Conservation (phyloP, 2,888 invertebrate species). For the Coelinius sp. region DNA sequence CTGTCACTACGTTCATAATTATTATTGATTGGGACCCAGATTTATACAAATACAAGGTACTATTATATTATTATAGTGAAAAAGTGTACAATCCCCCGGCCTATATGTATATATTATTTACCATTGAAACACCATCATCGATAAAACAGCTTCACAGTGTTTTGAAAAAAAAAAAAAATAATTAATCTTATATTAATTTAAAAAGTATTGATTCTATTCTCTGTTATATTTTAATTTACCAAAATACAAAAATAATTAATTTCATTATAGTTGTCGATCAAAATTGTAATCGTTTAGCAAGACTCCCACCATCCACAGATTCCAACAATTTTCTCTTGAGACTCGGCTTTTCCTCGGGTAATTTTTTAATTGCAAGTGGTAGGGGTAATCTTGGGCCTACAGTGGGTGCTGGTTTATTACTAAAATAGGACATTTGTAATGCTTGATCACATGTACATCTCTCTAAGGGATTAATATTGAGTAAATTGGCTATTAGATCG, state of each 20-base stretch:
- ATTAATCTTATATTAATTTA: too few species aligned
- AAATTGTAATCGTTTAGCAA: slow-evolving; percentile 80
- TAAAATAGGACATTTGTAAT: slow-evolving; percentile 91
- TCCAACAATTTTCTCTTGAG: slow-evolving; percentile 85
- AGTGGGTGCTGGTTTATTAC: slow-evolving; percentile 91
- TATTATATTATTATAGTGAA: too few species aligned
- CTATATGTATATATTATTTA: too few species aligned
- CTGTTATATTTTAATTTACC: too few species aligned
- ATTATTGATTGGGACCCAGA: neutral
- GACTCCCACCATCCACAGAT: slow-evolving; percentile 78
- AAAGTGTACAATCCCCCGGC: too few species aligned
- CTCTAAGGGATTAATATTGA: slow-evolving; percentile 86
- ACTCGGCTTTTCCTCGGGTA: slow-evolving; percentile 78
- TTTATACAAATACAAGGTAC: too few species aligned
- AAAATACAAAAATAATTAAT: neutral
- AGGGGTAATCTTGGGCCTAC: slow-evolving; percentile 87
- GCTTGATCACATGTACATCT: slow-evolving; percentile 88
- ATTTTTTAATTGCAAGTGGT: slow-evolving; percentile 76
- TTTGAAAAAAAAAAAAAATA: too few species aligned
- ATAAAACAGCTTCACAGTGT: too few species aligned
- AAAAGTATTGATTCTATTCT: too few species aligned
- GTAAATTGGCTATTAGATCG: slow-evolving; percentile 82
- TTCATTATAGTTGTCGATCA: neutral
- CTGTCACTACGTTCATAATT: slow-evolving; percentile 92
- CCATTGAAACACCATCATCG: too few species aligned